A percentile compares a stretch with the other conserved stretches of the same genome.
Conservation (phyloP, 2,797 vertebrate species). For the Eidolon dupreanum region DNA sequence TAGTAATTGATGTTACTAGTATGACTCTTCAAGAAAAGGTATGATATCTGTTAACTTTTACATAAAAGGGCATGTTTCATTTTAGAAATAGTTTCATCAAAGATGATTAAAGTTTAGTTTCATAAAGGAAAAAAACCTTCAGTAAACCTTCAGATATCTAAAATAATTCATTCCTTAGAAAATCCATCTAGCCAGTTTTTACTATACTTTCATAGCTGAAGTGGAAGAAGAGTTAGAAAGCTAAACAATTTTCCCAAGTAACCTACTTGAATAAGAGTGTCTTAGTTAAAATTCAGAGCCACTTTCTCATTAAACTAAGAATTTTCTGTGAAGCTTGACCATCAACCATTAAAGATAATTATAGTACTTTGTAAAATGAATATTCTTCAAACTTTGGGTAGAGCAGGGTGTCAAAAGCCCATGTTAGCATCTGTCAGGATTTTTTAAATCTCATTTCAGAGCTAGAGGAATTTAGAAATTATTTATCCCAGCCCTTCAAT, state of each 20-base stretch:
- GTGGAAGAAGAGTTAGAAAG: not conserved
- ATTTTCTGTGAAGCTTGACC: slow-evolving; percentile 12
- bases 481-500: not conserved
- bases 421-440: not conserved
- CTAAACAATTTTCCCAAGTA: not conserved
- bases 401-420: not conserved
- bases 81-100: slow-evolving; percentile 39
- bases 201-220: not conserved
- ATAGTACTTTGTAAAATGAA: not conserved
- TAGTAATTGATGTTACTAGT: not conserved
- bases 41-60: not conserved
- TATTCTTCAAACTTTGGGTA: not conserved
- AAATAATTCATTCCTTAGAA: not conserved
- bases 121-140: not conserved
- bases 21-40: not conserved
- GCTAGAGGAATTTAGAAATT: not conserved
- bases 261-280: not conserved
- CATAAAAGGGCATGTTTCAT: not conserved
- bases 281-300: slow-evolving; percentile 1
- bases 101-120: slow-evolving; percentile 10
- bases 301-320: not conserved
- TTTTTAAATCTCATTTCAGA: slow-evolving; percentile 36
- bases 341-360: not conserved
- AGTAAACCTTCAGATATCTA: not conserved
- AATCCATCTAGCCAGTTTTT: not conserved